phyloP scores from a whole-genome alignment of 1,140 invertebrate species.

The Melanaphis sacchari region DNA sequence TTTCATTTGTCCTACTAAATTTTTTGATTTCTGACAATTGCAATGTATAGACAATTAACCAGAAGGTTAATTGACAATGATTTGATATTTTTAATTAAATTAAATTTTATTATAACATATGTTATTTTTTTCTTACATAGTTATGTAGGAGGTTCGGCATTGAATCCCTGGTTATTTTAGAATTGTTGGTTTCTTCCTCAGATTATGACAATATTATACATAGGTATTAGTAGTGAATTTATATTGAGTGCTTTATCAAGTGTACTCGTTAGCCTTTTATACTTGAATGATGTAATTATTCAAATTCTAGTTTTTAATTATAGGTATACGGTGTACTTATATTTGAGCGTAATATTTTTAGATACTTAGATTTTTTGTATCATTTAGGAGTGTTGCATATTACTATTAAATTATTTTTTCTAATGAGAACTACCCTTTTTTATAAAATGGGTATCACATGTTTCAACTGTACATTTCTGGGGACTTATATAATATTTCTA shows the following conservation, averaged over 20 bases:
- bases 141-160: too few species aligned
- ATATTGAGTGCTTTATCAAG: not conserved
- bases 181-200: not conserved
- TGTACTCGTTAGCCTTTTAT: not conserved
- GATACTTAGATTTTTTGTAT: too few species aligned
- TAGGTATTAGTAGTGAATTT: not conserved
- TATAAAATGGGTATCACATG: too few species aligned
- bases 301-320: too few species aligned
- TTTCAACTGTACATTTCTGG: too few species aligned
- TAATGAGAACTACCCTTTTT: not conserved
- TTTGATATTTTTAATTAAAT: too few species aligned
- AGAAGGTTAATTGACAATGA: too few species aligned
- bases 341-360: not conserved
- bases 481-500: too few species aligned
- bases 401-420: too few species aligned
- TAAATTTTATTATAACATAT: too few species aligned
- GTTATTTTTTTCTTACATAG: too few species aligned
- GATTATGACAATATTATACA: not conserved
- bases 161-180: not conserved
- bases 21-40: not conserved
- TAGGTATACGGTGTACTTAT: not conserved
- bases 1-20: not conserved
- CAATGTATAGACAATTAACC: not conserved
- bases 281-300: not conserved
- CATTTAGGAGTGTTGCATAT: too few species aligned